Conservation (phyloP, 2,113 vertebrate genomes). For the Muntiacus reevesi region DNA sequence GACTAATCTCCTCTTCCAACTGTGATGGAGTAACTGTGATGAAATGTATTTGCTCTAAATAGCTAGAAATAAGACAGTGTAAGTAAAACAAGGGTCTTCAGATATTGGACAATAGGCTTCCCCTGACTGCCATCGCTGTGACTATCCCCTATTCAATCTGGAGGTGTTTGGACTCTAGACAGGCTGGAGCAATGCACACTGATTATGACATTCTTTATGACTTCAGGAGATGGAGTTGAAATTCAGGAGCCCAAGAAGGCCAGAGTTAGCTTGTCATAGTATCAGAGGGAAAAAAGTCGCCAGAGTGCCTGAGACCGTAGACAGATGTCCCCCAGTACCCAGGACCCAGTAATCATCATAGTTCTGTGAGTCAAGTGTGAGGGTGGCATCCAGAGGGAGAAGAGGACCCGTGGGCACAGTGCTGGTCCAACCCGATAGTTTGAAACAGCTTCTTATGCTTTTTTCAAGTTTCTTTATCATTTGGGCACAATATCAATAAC, state of each 20-base stretch:
- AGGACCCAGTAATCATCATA: neutral
- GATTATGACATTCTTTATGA: neutral
- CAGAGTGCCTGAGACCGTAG: neutral
- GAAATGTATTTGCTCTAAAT: neutral
- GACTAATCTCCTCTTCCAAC: neutral
- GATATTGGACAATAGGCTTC: neutral
- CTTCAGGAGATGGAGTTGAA: neutral
- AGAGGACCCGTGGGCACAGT: neutral
- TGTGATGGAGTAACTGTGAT: neutral
- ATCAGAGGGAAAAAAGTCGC: neutral
- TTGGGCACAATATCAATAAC: neutral
- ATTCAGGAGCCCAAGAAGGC: neutral
- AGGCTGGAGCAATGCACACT: neutral
- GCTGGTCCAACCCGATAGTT: neutral
- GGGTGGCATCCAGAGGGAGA: neutral
- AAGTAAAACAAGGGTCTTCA: neutral
- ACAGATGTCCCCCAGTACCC: neutral
- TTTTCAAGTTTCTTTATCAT: neutral
- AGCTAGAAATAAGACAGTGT: neutral
- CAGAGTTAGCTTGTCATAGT: neutral
- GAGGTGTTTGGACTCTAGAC: neutral
- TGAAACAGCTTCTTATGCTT: neutral
- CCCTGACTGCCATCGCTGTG: neutral
- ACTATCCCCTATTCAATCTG: neutral
- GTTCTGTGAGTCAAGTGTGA: neutral